A percentile compares a stretch with the other conserved stretches of the same genome.
Evolutionary conservation across 2,888 invertebrate species (phyloP).

Genomic region (Thumatha senex): DNA sequence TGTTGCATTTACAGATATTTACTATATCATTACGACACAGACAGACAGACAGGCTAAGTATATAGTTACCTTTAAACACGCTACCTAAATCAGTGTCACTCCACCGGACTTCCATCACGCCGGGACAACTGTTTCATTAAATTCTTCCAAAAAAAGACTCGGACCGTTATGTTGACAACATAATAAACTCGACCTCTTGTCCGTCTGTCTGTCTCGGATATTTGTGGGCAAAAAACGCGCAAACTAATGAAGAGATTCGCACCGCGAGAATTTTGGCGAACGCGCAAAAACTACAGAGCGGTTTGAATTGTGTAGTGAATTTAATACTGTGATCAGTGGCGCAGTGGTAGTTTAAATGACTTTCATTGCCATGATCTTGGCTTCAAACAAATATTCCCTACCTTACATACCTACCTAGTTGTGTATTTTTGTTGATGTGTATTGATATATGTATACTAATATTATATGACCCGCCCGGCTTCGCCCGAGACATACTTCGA

Average conservation of each 20-base stretch:
- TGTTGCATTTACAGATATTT: background rate
- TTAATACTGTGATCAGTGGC: background rate
- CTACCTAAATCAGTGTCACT: slow-evolving; percentile 12
- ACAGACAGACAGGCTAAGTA: too few species aligned
- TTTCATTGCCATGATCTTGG: too few species aligned
- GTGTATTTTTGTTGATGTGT: too few species aligned
- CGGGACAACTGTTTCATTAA: slow-evolving; percentile 30
- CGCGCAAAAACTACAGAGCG: slow-evolving; percentile 21
- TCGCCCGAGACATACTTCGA: too few species aligned
- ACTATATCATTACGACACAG: too few species aligned
- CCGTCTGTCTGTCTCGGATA: slow-evolving; percentile 31
- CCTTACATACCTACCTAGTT: too few species aligned
- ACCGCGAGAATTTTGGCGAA: slow-evolving; percentile 35
- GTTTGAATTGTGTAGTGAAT: slow-evolving; percentile 19
- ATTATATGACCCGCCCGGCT: too few species aligned
- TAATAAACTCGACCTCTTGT: slow-evolving; percentile 42
- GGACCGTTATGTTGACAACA: slow-evolving; percentile 52
- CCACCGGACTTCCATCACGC: slow-evolving; percentile 1
- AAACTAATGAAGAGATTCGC: slow-evolving; percentile 61
- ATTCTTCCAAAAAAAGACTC: slow-evolving; percentile 23
- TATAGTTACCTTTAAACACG: slow-evolving; percentile 11
- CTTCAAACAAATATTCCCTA: too few species aligned
- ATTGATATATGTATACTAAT: too few species aligned
- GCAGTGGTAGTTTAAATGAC: too few species aligned
- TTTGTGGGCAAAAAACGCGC: slow-evolving; percentile 36